Evolutionary conservation across 1,140 invertebrate genomes (phyloP), one percentile per base, ranked within the genome.

Genomic region (Lepidurus apus): DNA sequence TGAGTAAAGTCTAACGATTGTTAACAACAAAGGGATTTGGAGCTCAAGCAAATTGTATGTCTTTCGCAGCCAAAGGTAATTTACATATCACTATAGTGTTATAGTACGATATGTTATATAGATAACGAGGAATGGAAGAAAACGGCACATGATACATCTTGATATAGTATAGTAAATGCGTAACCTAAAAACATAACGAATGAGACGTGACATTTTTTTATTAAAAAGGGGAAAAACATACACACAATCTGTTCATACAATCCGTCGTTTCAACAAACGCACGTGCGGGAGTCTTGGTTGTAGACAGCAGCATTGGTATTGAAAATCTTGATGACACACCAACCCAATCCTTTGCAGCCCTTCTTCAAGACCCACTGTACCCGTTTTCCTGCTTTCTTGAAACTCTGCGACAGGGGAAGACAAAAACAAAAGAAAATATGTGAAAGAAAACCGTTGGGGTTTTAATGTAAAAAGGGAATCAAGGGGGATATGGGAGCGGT

Each of bases 281-380:
- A 74, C 53, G 73, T 78, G 65, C 53, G 77, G 9, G 77, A 78
- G 9, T 78, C 77, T n/a, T 73, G 44, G 13, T 53, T 74, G 73
- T 78, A 78, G 7, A 78, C 26, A 24, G n/a, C 77, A 9, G 77
- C 21, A 11, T 73, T 53, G 53, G 53, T 65, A 74, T 78, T 78
- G 77, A 78, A 78, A 42, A 78, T 43, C 43, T 74, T 78, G 10
- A 78, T 78, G 43, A 78, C 74, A 43, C 53, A 53, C 17, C 45
- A 65, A 4, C 77, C 77, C 24, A 78, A 42, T n/a, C 65, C 65
- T n/a, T 78, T 78, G 17, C 53, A 53, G 21, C 77, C 77, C 43
- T 78, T 78, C 26, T 78, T 78, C 34, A 78, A 26, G 53, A 74
- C 34, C 53, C 77, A 78, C 26, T 78, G 44, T 45, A 77, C 53